phyloP scores from a whole-genome alignment of 2,797 vertebrate species.

The Typhlichthys subterraneus region DNA sequence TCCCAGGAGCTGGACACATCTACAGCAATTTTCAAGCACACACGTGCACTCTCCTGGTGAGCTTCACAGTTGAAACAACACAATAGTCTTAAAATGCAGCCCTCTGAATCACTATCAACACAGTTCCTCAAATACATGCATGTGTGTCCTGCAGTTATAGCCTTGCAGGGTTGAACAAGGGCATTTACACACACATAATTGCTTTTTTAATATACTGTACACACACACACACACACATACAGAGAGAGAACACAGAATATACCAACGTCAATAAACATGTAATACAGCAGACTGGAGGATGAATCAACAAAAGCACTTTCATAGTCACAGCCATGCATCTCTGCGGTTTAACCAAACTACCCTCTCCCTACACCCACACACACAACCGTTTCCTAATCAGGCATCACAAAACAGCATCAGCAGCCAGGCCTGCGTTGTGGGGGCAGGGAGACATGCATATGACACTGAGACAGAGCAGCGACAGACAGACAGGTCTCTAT shows the following conservation, averaged over 20 bases:
- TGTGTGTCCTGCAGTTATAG: neutral
- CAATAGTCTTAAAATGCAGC: neutral
- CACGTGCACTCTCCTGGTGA: no score
- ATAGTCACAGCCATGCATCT: neutral
- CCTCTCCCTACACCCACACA: neutral
- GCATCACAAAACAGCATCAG: slow-evolving; percentile 70
- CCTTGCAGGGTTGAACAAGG: no score
- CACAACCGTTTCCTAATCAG: slow-evolving; percentile 32
- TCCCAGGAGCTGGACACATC: no score
- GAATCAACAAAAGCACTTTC: neutral
- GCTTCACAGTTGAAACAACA: neutral
- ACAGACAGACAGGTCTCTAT: neutral
- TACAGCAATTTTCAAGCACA: no score
- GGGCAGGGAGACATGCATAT: slow-evolving; percentile 51
- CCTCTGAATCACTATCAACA: neutral
- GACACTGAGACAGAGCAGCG: slow-evolving; percentile 14
- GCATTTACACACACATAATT: no score
- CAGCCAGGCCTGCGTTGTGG: slow-evolving; percentile 39
- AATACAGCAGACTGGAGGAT: no score
- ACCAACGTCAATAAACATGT: no score
- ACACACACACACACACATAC: no score
- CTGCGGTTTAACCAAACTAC: neutral
- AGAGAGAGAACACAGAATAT: no score
- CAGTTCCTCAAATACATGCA: neutral
- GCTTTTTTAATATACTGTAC: no score